phyloP scores from a whole-genome alignment of 1,140 invertebrate genomes.

The Kradibia gibbosae region DNA sequence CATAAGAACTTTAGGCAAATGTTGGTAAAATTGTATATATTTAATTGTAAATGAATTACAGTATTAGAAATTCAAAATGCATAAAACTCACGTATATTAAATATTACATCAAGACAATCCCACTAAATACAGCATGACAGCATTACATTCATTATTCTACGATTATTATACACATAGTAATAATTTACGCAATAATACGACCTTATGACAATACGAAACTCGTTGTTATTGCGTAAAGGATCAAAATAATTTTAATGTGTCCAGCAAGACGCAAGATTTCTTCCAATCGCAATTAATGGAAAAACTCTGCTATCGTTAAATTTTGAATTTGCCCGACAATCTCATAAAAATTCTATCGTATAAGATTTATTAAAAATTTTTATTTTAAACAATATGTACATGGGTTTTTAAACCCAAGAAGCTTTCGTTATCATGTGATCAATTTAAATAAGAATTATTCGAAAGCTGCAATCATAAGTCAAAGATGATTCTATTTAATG shows the following conservation, averaged over 20 bases:
- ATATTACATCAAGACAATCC: neutral
- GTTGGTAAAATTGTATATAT: neutral
- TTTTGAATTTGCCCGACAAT: too few species aligned
- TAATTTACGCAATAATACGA: neutral
- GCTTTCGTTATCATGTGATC: too few species aligned
- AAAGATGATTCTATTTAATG: too few species aligned
- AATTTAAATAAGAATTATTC: too few species aligned
- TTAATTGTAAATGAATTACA: neutral
- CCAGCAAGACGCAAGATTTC: neutral
- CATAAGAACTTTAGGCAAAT: neutral
- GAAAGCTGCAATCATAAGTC: too few species aligned
- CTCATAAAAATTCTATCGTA: too few species aligned
- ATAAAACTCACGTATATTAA: neutral
- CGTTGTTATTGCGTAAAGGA: neutral
- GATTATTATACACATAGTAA: neutral
- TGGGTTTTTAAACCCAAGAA: too few species aligned
- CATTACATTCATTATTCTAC: neutral
- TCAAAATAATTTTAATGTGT: constrained; percentile 12
- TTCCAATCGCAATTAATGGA: neutral
- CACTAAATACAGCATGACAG: neutral
- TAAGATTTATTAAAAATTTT: too few species aligned
- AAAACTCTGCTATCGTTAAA: too few species aligned
- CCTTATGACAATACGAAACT: neutral
- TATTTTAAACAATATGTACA: too few species aligned
- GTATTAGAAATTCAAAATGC: constrained; percentile 16